A percentile compares a stretch with the other conserved stretches of the same genome.
These are phyloP conservation scores for Botia kubotai DNA, from an alignment of 2,797 vertebrate species.

Conservation along the genomic window DNA sequence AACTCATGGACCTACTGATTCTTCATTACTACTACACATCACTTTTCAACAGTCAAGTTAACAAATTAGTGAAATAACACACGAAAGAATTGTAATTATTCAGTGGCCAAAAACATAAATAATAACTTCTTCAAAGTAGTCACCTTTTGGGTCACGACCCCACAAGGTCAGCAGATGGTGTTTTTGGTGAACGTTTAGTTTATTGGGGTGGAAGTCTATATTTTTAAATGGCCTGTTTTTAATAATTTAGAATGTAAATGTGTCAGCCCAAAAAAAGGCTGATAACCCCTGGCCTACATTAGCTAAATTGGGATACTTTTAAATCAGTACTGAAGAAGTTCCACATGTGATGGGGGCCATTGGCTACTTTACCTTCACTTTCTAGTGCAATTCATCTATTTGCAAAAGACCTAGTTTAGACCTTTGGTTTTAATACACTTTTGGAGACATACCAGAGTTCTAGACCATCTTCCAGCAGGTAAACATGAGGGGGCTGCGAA, in stretches of 20 bases:
- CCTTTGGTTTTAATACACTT: constrained; percentile 18
- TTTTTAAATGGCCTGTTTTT: neutral
- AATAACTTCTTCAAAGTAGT: neutral
- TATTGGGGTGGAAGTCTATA: neutral
- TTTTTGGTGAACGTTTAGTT: neutral
- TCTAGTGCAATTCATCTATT: neutral
- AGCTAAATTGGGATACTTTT: neutral
- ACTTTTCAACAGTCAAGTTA: neutral
- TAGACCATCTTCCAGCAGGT: constrained; percentile 96
- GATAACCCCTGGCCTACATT: neutral
- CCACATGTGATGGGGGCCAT: neutral
- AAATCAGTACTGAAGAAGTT: neutral
- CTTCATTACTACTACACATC: too few species aligned
- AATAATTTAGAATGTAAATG: neutral
- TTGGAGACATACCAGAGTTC: constrained; percentile 88
- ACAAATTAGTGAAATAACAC: neutral
- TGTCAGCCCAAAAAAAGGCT: neutral
- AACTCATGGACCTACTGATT: neutral
- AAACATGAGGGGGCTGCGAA: constrained; percentile 94
- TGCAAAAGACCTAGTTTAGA: neutral
- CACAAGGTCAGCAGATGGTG: neutral
- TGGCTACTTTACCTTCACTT: neutral
- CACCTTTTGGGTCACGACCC: neutral
- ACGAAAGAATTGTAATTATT: too few species aligned
- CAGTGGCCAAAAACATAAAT: too few species aligned